Evolutionary conservation across 2,888 invertebrate genomes (phyloP).

Genomic region (Acholoe squamosa): DNA sequence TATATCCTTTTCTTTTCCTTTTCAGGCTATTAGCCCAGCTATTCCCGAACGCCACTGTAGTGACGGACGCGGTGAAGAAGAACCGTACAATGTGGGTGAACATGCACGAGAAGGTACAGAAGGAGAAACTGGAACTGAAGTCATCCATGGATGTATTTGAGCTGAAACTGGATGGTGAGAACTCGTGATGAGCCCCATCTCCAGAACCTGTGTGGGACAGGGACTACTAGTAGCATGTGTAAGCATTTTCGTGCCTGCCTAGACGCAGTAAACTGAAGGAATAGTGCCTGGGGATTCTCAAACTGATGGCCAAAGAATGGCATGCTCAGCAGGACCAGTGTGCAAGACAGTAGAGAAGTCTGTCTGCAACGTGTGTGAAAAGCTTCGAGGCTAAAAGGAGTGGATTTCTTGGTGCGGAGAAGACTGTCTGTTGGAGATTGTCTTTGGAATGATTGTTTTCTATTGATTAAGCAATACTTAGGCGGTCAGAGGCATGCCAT

Average conservation of each 20-base stretch:
- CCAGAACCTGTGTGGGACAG: not conserved
- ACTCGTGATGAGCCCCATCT: slow-evolving; percentile 38
- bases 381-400: no score
- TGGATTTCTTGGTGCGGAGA: not conserved
- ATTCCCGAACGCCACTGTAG: slow-evolving; percentile 74
- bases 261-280: slow-evolving; percentile 7
- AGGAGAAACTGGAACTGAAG: slow-evolving; percentile 33
- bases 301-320: not conserved
- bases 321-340: not conserved
- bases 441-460: not conserved
- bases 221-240: not conserved
- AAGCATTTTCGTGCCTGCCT: slow-evolving; percentile 14
- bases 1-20: no score
- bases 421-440: not conserved
- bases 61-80: slow-evolving; percentile 77
- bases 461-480: not conserved
- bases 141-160: slow-evolving; percentile 68
- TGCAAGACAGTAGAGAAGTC: no score
- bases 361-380: no score
- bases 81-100: slow-evolving; percentile 80
- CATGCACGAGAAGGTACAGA: slow-evolving; percentile 77
- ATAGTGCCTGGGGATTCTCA: not conserved
- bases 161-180: slow-evolving; percentile 64
- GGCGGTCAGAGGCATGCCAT: not conserved
- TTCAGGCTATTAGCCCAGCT: slow-evolving; percentile 82